phyloP scores from a whole-genome alignment of 2,797 vertebrate genomes.

The Serranus cabrilla region DNA sequence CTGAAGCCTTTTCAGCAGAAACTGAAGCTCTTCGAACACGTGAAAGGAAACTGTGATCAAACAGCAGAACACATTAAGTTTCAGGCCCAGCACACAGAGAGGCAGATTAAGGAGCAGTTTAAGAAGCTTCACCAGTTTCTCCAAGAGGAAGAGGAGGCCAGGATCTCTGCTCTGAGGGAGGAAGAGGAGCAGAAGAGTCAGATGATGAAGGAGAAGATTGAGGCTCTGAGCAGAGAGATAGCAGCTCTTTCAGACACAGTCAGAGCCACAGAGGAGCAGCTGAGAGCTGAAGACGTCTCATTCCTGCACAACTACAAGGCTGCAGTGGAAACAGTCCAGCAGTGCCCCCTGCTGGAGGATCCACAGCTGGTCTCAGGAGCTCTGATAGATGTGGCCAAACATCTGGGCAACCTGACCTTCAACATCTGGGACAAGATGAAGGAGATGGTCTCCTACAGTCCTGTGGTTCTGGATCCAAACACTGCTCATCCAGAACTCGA shows the following conservation, averaged over 20 bases:
- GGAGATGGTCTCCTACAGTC: slow-evolving; percentile 3
- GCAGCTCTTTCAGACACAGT: too few relatives aligned
- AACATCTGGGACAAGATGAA: not conserved
- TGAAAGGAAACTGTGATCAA: slow-evolving; percentile 6
- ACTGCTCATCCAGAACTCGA: not conserved
- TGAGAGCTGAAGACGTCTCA: too few relatives aligned
- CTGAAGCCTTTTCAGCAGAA: slow-evolving; percentile 1
- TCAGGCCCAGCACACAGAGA: slow-evolving; percentile 12
- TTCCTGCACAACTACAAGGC: too few relatives aligned
- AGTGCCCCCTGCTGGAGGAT: slow-evolving; percentile 25
- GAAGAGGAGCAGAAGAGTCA: slow-evolving; percentile 38
- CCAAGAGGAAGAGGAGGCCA: slow-evolving; percentile 28
- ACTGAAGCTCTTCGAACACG: not conserved
- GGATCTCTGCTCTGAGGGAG: slow-evolving; percentile 21
- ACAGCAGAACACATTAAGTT: slow-evolving; percentile 9
- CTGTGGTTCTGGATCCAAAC: slow-evolving; percentile 5
- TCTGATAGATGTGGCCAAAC: slow-evolving; percentile 21
- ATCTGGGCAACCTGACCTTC: slow-evolving; percentile 26
- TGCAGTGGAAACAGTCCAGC: slow-evolving; percentile 8
- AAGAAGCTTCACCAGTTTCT: slow-evolving; percentile 29
- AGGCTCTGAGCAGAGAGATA: slow-evolving; percentile 22
- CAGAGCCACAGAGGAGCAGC: too few relatives aligned
- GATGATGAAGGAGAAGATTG: slow-evolving; percentile 19
- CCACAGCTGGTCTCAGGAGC: slow-evolving; percentile 17
- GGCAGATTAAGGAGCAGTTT: slow-evolving; percentile 25